Evolutionary conservation across 2,888 invertebrate species (phyloP).

Genomic region (Agrochola lota): DNA sequence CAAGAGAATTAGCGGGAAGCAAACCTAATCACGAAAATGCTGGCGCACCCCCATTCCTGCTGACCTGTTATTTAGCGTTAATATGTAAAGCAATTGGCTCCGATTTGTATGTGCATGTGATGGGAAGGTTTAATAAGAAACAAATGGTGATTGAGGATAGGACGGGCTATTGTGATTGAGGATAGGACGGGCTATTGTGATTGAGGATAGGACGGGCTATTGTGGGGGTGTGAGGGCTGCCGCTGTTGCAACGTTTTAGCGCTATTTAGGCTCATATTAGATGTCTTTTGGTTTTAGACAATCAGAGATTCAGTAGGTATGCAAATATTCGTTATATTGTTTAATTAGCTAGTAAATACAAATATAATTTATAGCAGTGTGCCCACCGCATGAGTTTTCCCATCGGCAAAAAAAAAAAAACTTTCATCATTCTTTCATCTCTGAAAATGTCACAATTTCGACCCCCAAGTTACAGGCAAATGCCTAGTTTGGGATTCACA

Average conservation of each 20-base stretch:
- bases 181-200: background rate
- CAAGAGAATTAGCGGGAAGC: conserved; percentile 57
- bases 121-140: conserved; percentile 6
- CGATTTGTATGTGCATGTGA: conserved; percentile 34
- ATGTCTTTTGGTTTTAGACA: background rate
- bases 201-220: background rate
- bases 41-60: conserved; percentile 53
- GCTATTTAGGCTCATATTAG: background rate
- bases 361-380: background rate
- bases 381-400: too few relatives aligned
- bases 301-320: background rate
- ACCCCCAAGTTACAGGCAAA: too few relatives aligned
- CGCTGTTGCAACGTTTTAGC: too few relatives aligned
- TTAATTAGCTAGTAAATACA: too few relatives aligned
- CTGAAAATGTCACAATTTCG: too few relatives aligned
- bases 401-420: too few relatives aligned
- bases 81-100: conserved; percentile 50
- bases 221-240: background rate
- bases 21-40: conserved; percentile 64
- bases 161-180: background rate
- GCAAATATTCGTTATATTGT: background rate
- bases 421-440: too few relatives aligned
- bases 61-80: conserved; percentile 53
- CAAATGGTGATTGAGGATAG: conserved; percentile 7
- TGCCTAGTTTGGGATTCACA: too few relatives aligned